phyloP scores from a whole-genome alignment of 2,113 vertebrate species.

The Hippocampus barbouri region DNA sequence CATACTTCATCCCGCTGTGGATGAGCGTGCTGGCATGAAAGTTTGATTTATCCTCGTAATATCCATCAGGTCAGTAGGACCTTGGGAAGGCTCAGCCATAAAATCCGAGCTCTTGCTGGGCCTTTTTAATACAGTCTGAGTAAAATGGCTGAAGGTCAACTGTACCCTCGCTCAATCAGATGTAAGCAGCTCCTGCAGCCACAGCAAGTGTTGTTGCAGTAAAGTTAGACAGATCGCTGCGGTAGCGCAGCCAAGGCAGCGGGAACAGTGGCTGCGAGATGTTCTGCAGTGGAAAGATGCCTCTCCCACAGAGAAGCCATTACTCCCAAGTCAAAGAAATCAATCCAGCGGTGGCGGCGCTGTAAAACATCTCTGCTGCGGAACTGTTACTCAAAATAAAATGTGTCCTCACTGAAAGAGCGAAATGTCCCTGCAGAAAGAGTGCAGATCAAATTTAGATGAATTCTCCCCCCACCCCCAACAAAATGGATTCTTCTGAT shows the following conservation, averaged over 20 bases:
- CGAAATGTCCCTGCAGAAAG: slow-evolving; percentile 4
- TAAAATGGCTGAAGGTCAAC: slow-evolving; percentile 67
- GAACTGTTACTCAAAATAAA: slow-evolving; percentile 22
- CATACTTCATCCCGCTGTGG: slow-evolving; percentile 46
- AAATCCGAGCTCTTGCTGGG: slow-evolving; percentile 52
- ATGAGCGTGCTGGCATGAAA: slow-evolving; percentile 55
- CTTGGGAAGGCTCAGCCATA: slow-evolving; percentile 62
- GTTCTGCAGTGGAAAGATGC: slow-evolving; percentile 27
- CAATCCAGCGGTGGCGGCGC: not conserved
- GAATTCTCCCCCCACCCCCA: not conserved
- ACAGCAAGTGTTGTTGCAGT: slow-evolving; percentile 42
- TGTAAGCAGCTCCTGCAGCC: slow-evolving; percentile 46
- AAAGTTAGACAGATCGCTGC: slow-evolving; percentile 35
- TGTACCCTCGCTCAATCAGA: slow-evolving; percentile 61
- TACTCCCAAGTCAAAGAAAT: slow-evolving; percentile 33
- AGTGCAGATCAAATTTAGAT: not conserved
- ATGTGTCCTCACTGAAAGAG: not conserved
- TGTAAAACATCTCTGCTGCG: slow-evolving; percentile 18
- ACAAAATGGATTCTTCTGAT: not conserved
- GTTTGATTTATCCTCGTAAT: slow-evolving; percentile 72
- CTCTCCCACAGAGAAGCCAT: slow-evolving; percentile 24
- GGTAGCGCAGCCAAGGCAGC: slow-evolving; percentile 25
- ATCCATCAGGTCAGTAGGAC: slow-evolving; percentile 64
- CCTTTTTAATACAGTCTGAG: slow-evolving; percentile 69
- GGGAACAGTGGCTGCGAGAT: slow-evolving; percentile 18